Percentiles rank a stretch among this genome's conserved stretches.
These are phyloP conservation scores for Pygmarrhopalites habei DNA, from an alignment of 1,140 invertebrate species.

Conservation along the genomic window DNA sequence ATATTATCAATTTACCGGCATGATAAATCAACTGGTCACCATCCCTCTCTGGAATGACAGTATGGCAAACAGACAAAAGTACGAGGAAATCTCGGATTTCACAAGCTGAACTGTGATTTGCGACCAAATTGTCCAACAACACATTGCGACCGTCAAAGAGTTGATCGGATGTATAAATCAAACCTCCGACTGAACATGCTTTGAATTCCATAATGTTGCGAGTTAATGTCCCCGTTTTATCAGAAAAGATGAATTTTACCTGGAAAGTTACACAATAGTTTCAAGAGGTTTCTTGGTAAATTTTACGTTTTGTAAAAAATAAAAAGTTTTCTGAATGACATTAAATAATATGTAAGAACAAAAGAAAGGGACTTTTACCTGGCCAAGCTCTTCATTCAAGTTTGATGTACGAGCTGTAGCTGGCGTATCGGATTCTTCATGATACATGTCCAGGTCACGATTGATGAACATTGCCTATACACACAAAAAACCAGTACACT, in stretches of 20 bases:
- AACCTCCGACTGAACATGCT: slow-evolving; percentile 73
- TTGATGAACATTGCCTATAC: slow-evolving; percentile 81
- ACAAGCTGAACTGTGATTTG: slow-evolving; percentile 43
- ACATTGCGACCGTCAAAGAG: slow-evolving; percentile 14
- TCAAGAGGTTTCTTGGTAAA: no score
- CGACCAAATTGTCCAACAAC: slow-evolving; percentile 32
- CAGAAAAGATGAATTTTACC: slow-evolving; percentile 89
- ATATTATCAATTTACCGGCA: no score
- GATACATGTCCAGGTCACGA: slow-evolving; percentile 92
- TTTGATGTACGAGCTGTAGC: slow-evolving; percentile 97
- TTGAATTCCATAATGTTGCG: slow-evolving; percentile 98
- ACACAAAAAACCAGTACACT: no score
- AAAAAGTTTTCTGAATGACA: not conserved
- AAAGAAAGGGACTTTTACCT: not conserved
- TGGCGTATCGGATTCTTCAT: slow-evolving; percentile 81
- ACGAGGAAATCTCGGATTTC: slow-evolving; percentile 77
- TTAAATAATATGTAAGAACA: not conserved
- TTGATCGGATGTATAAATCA: slow-evolving; percentile 54
- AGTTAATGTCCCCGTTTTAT: slow-evolving; percentile 96
- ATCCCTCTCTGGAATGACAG: slow-evolving; percentile 87
- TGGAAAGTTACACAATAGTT: no score
- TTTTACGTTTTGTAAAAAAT: no score
- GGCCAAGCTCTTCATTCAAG: slow-evolving; percentile 97
- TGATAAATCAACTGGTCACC: slow-evolving; percentile 73
- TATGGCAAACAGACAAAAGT: slow-evolving; percentile 92